These are phyloP conservation scores for Thalassarche chlororhynchos DNA, from an alignment of 2,113 vertebrate species.

Conservation along the genomic window DNA sequence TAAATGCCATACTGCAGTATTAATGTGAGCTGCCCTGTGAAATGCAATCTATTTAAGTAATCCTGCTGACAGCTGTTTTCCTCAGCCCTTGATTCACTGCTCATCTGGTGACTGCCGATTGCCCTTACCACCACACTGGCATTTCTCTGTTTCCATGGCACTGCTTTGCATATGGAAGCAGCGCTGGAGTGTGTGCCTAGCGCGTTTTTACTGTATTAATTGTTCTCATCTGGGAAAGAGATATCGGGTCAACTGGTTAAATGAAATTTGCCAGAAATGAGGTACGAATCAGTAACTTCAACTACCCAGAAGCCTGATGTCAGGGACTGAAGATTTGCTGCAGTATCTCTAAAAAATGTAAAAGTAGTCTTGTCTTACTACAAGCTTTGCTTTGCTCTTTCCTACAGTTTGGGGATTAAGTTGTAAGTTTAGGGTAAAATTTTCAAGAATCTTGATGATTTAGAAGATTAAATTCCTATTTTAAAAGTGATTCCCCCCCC, in stretches of 20 bases:
- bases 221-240: constrained; percentile 49
- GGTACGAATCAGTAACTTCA: neutral
- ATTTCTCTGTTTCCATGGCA: constrained; percentile 69
- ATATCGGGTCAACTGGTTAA: neutral
- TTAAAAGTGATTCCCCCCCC: neutral
- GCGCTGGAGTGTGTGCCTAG: constrained; percentile 1
- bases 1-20: neutral
- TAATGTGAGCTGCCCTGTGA: constrained; percentile 4
- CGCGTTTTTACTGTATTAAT: constrained; percentile 32
- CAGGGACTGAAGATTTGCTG: neutral
- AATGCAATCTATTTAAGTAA: constrained; percentile 20
- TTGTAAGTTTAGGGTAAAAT: neutral
- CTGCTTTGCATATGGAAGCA: constrained; percentile 58
- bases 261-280: constrained; percentile 41
- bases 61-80: constrained; percentile 65
- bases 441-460: neutral
- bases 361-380: neutral
- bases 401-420: neutral
- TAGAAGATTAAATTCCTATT: neutral
- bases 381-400: neutral
- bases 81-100: constrained; percentile 36
- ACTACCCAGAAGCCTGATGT: neutral
- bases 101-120: constrained; percentile 39
- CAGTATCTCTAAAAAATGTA: neutral
- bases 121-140: constrained; percentile 14